Conservation (phyloP, 2,888 invertebrate species). For the Linnaemya tessellans region DNA sequence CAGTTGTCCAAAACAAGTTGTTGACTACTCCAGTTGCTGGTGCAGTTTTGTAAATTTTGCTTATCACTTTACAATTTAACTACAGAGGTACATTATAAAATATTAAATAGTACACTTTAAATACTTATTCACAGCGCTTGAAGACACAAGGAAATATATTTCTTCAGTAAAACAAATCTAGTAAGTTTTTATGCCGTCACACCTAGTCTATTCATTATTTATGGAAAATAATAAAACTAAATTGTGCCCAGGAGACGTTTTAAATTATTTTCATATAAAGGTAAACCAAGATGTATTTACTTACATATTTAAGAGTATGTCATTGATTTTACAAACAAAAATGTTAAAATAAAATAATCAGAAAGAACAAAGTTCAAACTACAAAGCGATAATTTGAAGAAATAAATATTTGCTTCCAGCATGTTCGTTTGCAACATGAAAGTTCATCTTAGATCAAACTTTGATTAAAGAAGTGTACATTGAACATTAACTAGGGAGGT, state of each 20-base stretch:
- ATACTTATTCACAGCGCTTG: neutral
- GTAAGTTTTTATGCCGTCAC: constrained; percentile 27
- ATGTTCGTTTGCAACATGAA: constrained; percentile 35
- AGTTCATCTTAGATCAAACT: constrained; percentile 1
- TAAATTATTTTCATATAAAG: neutral
- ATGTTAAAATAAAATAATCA: neutral
- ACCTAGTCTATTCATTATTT: neutral
- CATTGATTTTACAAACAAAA: neutral
- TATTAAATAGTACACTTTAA: neutral
- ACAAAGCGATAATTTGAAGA: neutral
- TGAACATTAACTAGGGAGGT: neutral
- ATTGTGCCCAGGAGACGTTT: neutral
- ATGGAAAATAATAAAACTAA: neutral
- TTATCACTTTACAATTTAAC: constrained; percentile 31
- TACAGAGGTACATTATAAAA: neutral
- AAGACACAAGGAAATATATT: neutral
- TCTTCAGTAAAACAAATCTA: constrained; percentile 10
- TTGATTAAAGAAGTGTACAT: neutral
- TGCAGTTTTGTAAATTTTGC: constrained; percentile 38
- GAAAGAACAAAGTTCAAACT: constrained; percentile 51
- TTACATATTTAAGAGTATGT: neutral
- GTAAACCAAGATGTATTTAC: neutral
- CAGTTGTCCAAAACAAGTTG: constrained; percentile 29
- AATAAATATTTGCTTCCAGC: constrained; percentile 25
- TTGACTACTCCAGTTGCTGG: constrained; percentile 25